Percentiles rank a stretch among this genome's conserved stretches.
phyloP scores from a whole-genome alignment of 30 jellyfish, hydroid and myxozoan species.

The Cassiopea xamachana region DNA sequence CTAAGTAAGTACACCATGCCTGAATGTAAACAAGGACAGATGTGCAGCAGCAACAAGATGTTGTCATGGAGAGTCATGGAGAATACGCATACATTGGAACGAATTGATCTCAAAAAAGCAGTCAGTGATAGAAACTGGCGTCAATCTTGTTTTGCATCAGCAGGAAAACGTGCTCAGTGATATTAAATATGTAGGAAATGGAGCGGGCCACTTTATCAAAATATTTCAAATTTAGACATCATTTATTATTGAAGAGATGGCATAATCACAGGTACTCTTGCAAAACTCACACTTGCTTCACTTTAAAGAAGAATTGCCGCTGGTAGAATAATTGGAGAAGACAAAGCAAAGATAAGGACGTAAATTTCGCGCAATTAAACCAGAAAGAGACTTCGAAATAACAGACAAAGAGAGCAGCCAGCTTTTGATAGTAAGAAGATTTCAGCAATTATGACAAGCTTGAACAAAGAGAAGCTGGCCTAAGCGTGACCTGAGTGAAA shows the following conservation, averaged over 20 bases:
- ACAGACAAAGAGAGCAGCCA: background rate
- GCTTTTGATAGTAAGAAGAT: background rate
- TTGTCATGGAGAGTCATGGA: too few relatives aligned
- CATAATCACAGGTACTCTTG: conserved; percentile 41
- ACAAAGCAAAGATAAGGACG: conserved; percentile 10
- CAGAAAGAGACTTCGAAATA: background rate
- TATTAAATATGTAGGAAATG: conserved; percentile 28
- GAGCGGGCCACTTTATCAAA: background rate
- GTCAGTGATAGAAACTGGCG: background rate
- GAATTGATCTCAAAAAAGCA: background rate
- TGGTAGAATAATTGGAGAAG: conserved; percentile 1
- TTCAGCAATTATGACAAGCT: background rate
- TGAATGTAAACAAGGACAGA: too few relatives aligned
- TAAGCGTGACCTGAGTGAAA: background rate
- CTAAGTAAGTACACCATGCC: too few relatives aligned
- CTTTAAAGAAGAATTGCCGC: background rate
- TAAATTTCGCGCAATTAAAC: background rate
- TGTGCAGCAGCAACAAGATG: too few relatives aligned
- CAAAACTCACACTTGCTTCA: conserved; percentile 1
- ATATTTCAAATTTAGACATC: conserved; percentile 35
- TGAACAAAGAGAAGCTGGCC: background rate
- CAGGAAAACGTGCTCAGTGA: background rate
- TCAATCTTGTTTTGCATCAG: background rate
- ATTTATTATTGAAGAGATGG: conserved; percentile 40
- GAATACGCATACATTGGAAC: background rate